Evolutionary conservation across 2,888 invertebrate species (phyloP), one percentile per base, ranked within the genome.

Genomic region (Lumbricus terrestris): DNA sequence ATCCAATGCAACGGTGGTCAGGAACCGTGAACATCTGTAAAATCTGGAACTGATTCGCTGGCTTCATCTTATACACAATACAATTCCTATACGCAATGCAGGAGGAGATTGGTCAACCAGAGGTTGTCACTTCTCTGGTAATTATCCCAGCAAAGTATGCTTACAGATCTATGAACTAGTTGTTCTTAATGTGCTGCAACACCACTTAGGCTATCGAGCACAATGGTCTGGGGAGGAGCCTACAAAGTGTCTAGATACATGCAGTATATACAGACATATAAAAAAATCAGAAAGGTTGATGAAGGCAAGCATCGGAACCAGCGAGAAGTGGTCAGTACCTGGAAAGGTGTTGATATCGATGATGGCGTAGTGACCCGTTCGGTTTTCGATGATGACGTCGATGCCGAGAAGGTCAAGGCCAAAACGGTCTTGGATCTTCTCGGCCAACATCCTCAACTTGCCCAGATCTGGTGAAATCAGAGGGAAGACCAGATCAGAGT

Each of bases 261-360:
- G n/a, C 5, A 11, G n/a, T 11, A 69, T 8, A n/a, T 29, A 47
- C 20, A 47, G 1, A 47, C 23, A 47, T 47, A 47, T 47, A n/a
- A 29, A 0, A 23, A 69, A 69, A 69, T 69, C 69, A 69, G n/a
- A 69, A 69, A 69, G 69, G n/a, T 6, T 69, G 69, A 69, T 3
- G 69, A 3, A 29, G 29, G n/a, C 69, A 69, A n/a, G 69, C 69
- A n/a, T 11, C 6, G 0, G 69, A 69, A 69, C n/a, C 69, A 37
- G 8, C 34, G 35, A 85, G 37, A 85, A 37, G 20, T 47, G 47
- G 20, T 47, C 23, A 38, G 33, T 88, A 95, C 95, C 94, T 92
- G 98, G 98, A 95, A 97, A 98, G 33, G 97, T 96, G 94, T 98
- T 98, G 90, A 97, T 97, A 95, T 98, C 98, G 94, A 98, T 97